Base-by-base conservation (phyloP, 2,797 vertebrate species). In the Lycodopsis pacificus region DNA sequence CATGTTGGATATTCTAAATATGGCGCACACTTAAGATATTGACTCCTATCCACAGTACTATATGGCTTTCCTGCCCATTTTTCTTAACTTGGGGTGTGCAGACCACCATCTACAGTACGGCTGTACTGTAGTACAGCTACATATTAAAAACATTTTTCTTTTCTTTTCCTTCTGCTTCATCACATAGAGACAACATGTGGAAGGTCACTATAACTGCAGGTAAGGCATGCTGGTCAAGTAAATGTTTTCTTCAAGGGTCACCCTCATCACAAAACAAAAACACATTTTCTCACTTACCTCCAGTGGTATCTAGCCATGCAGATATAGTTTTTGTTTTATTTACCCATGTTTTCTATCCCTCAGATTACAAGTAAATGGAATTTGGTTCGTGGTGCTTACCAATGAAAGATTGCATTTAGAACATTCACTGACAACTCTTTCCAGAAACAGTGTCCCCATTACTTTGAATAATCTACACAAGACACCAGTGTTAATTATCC, bases 151-250 rank as follows among this genome's bases (percentile, higher is more conserved):
- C 20, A 32, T 32, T 58, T 58, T 25, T 20, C 19, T 14, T 63
- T 36, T 53, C 5, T 48, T 66, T 8, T 34, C 8, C 36, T 73
- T 36, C 38, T 68, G 14, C 65, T 38, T 63, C 20, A 44, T n/a
- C 15, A 20, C 3, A 56, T 0, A 78, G 78, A 0, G 56, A 40
- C 76, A 83, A 53, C 46, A 91, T 88, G 89, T 8, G 12, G 42
- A 79, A 63, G 22, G 5, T 81, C 2, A 53, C 72, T 72, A 17
- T 86, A 20, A 66, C 78, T 14, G 40, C 82, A 85, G 84, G 89
- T 91, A 84, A 82, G 54, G 1, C 15, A 56, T 5, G 0, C 9
- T 46, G 25, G 5, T 59, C 13, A 40, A 65, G 15, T 27, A 25
- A 19, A 5, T 54, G 8, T 46, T 25, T 38, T 2, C 22, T 27